These are phyloP conservation scores for Tricholauxania praeusta DNA, from an alignment of 2,888 invertebrate species.

Conservation along the genomic window DNA sequence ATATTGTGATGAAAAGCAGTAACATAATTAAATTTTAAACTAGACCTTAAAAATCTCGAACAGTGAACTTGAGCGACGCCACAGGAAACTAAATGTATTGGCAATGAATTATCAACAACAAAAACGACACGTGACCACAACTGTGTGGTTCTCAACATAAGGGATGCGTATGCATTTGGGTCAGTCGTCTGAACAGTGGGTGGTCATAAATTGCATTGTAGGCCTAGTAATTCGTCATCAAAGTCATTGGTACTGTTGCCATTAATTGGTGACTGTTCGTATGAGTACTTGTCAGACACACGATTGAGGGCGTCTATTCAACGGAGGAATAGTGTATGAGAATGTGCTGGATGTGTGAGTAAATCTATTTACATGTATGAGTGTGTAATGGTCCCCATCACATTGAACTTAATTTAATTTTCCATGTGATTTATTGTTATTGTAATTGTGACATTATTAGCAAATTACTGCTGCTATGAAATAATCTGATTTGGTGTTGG, in stretches of 20 bases:
- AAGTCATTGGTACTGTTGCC: constrained; percentile 28
- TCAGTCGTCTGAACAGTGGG: background rate
- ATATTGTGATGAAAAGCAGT: too few species aligned
- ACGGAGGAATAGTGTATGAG: background rate
- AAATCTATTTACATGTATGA: background rate
- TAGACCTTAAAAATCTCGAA: background rate
- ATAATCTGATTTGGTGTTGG: background rate
- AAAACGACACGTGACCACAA: constrained; percentile 19
- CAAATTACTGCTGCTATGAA: constrained; percentile 43
- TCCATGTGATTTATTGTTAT: constrained; percentile 48
- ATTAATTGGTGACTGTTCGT: constrained; percentile 17
- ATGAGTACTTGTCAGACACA: background rate
- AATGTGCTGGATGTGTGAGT: background rate
- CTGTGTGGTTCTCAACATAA: background rate
- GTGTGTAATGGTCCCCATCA: background rate
- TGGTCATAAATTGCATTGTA: too few species aligned
- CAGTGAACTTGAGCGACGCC: constrained; percentile 13
- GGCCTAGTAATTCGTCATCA: background rate
- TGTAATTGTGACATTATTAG: constrained; percentile 51
- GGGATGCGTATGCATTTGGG: constrained; percentile 7
- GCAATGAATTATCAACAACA: constrained; percentile 15
- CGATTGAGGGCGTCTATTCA: background rate
- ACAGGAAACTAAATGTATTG: constrained; percentile 10
- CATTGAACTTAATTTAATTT: constrained; percentile 25
- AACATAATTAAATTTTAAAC: too few species aligned